Percentiles rank a stretch among this genome's conserved stretches.
Conservation (phyloP, 2,797 vertebrate genomes). For the Molossus molossus region DNA sequence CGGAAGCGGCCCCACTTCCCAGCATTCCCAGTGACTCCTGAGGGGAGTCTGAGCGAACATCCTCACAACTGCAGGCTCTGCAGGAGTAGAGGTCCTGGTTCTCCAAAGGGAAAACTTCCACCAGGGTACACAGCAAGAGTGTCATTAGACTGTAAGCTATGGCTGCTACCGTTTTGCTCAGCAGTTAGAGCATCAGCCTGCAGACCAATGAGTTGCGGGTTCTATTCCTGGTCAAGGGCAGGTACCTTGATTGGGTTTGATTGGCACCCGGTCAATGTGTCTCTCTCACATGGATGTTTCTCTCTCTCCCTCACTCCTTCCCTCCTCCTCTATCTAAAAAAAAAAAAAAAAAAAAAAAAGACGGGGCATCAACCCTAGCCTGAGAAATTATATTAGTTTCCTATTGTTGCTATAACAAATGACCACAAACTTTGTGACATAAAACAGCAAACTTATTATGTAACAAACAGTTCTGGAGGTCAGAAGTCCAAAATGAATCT, state of each 20-base stretch:
- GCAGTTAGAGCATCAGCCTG: no score
- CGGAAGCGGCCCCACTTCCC: background rate
- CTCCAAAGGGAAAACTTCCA: background rate
- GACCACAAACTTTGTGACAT: background rate
- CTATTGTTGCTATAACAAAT: background rate
- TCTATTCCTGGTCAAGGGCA: no score
- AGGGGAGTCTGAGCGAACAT: background rate
- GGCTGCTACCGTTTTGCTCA: background rate
- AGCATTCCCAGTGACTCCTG: background rate
- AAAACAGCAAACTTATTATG: background rate
- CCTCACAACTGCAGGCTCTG: background rate
- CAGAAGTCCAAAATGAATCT: background rate
- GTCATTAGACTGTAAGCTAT: background rate
- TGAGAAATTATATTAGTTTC: background rate
- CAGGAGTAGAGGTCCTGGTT: background rate
- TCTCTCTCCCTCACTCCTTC: no score
- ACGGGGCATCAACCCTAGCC: background rate
- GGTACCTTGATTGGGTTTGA: no score
- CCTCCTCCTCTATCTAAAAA: no score
- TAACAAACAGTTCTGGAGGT: background rate
- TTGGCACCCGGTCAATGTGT: no score
- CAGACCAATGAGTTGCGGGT: no score
- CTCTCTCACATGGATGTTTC: no score
- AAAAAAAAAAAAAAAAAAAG: background rate
- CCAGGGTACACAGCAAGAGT: background rate